Evolutionary conservation across 2,797 vertebrate genomes (phyloP).

Genomic region (Sebastes alutus): DNA sequence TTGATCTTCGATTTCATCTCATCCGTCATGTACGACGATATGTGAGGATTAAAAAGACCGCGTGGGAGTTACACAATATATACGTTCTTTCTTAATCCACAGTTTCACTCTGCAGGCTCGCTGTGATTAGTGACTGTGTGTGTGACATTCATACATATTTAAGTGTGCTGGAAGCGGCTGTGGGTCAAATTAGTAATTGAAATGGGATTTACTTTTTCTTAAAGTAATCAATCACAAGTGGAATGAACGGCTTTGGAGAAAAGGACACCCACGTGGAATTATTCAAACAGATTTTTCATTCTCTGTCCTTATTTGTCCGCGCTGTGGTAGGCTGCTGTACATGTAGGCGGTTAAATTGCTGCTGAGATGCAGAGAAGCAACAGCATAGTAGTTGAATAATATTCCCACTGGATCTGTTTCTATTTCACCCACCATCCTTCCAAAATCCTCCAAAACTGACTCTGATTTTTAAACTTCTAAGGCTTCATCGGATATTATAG

Average conservation of each 20-base stretch:
- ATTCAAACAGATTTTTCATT: constrained; percentile 9
- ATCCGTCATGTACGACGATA: constrained; percentile 30
- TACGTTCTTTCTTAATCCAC: constrained; percentile 48
- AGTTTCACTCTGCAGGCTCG: constrained; percentile 17
- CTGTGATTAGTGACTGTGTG: constrained; percentile 33
- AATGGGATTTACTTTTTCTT: constrained; percentile 47
- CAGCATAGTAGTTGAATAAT: background rate
- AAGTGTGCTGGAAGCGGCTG: constrained; percentile 21
- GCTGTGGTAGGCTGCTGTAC: background rate
- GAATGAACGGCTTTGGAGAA: constrained; percentile 23
- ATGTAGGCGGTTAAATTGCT: background rate
- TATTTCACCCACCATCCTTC: background rate
- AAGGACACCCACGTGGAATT: constrained; percentile 15
- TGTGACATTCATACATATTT: constrained; percentile 38
- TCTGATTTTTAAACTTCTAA: background rate
- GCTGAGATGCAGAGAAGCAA: background rate
- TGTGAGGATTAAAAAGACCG: constrained; percentile 35
- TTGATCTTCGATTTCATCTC: constrained; percentile 50
- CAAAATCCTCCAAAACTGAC: background rate
- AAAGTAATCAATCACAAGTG: constrained; percentile 32
- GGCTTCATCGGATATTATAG: background rate
- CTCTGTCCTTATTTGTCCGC: background rate
- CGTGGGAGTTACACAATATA: constrained; percentile 34
- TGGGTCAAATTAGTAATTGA: constrained; percentile 49
- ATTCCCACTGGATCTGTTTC: background rate